Percentiles rank a stretch among this genome's conserved stretches.
Evolutionary conservation across 2,113 vertebrate species (phyloP).

Genomic region (Tympanuchus pallidicinctus): DNA sequence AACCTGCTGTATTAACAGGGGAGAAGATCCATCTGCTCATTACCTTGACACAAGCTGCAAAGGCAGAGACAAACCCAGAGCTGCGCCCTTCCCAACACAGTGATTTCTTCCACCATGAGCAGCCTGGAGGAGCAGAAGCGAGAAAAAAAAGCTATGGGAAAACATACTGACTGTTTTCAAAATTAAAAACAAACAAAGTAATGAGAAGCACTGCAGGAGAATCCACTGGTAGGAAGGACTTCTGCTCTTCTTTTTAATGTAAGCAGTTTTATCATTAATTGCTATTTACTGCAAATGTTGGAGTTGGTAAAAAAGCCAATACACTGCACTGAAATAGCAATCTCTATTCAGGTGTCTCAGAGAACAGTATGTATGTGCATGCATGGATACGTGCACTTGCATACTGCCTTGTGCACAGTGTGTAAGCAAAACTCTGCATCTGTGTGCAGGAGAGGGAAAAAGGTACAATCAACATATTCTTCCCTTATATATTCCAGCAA

Average conservation of each 20-base stretch:
- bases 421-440: background rate
- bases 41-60: background rate
- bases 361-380: background rate
- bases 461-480: background rate
- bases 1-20: background rate
- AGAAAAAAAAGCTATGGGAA: background rate
- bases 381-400: background rate
- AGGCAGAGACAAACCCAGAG: background rate
- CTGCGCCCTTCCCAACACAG: background rate
- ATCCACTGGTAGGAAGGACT: background rate
- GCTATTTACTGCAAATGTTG: constrained; percentile 8
- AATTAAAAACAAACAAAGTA: background rate
- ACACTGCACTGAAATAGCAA: background rate
- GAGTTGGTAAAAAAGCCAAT: background rate
- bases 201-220: constrained; percentile 5
- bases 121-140: background rate
- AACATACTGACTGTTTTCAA: background rate
- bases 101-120: background rate
- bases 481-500: background rate
- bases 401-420: background rate
- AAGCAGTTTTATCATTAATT: constrained; percentile 38
- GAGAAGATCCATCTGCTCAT: background rate
- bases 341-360: background rate
- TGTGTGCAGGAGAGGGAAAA: background rate
- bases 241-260: background rate